Percentiles rank a stretch among this genome's conserved stretches.
These are phyloP conservation scores for Drepana arcuata DNA, from an alignment of 1,140 invertebrate genomes.

Conservation along the genomic window DNA sequence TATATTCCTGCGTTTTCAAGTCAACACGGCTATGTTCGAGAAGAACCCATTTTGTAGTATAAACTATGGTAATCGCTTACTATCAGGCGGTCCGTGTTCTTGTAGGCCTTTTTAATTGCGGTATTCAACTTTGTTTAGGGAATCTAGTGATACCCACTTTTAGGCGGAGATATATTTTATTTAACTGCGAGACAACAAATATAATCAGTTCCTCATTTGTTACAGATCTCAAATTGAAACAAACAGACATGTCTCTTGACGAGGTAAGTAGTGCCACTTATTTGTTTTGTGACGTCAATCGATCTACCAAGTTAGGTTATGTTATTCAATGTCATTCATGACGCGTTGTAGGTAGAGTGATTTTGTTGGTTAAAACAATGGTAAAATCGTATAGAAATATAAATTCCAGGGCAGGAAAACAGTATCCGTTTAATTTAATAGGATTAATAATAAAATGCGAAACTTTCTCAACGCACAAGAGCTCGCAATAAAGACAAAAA, in stretches of 20 bases:
- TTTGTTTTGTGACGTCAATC: background rate
- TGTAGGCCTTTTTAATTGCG: background rate
- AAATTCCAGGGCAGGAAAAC: no score
- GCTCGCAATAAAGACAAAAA: no score
- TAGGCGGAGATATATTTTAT: background rate
- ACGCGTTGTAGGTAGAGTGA: background rate
- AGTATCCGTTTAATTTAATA: no score
- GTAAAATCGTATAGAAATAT: no score
- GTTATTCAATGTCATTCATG: background rate
- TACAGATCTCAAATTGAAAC: conserved; percentile 40
- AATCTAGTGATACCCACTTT: background rate
- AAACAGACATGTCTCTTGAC: conserved; percentile 52
- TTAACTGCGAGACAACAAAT: background rate
- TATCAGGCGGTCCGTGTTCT: no score
- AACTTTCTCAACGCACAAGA: no score
- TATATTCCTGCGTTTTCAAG: background rate
- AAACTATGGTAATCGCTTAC: no score
- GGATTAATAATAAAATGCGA: no score
- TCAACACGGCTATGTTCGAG: no score
- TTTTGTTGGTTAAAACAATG: no score
- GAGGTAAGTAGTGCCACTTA: conserved; percentile 33
- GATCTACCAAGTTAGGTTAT: background rate
- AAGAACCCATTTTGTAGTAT: no score
- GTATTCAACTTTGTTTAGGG: background rate
- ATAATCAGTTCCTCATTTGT: conserved; percentile 20